Percentiles rank a stretch among this genome's conserved stretches.
phyloP scores from a whole-genome alignment of 2,888 invertebrate species.

The Tenthredo scrophulariae region DNA sequence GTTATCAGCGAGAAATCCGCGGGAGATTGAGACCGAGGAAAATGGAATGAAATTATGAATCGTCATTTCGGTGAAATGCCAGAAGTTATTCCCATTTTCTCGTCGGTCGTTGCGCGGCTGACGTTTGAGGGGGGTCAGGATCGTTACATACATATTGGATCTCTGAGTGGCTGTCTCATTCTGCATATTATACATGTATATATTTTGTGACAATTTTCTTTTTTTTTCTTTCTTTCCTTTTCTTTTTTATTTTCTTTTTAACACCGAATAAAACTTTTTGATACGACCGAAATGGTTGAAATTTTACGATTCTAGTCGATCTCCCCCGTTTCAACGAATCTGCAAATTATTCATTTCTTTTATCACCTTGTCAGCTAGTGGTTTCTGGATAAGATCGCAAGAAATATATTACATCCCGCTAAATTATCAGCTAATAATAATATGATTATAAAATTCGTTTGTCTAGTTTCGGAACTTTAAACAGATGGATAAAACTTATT shows the following conservation, averaged over 20 bases:
- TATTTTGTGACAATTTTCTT: neutral
- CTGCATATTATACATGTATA: neutral
- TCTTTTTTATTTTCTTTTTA: neutral
- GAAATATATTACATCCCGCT: neutral
- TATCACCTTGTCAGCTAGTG: neutral
- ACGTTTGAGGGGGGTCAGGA: conserved; percentile 44
- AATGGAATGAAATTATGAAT: conserved; percentile 38
- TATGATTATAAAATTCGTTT: conserved; percentile 1
- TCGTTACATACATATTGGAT: conserved; percentile 38
- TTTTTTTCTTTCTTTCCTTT: neutral
- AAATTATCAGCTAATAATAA: neutral
- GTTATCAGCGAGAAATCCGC: neutral
- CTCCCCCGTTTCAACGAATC: neutral
- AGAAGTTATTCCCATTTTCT: conserved; percentile 31
- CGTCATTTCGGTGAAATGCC: conserved; percentile 1
- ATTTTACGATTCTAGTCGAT: neutral
- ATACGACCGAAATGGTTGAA: neutral
- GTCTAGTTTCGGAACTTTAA: neutral
- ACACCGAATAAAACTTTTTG: neutral
- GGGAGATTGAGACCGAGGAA: neutral
- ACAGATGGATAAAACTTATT: neutral
- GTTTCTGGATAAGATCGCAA: neutral
- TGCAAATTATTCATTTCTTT: neutral
- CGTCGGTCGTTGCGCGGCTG: neutral
- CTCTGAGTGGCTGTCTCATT: conserved; percentile 34